These are phyloP conservation scores for Tryphoninae sp. DNA, from an alignment of 2,888 invertebrate genomes.

Conservation along the genomic window DNA sequence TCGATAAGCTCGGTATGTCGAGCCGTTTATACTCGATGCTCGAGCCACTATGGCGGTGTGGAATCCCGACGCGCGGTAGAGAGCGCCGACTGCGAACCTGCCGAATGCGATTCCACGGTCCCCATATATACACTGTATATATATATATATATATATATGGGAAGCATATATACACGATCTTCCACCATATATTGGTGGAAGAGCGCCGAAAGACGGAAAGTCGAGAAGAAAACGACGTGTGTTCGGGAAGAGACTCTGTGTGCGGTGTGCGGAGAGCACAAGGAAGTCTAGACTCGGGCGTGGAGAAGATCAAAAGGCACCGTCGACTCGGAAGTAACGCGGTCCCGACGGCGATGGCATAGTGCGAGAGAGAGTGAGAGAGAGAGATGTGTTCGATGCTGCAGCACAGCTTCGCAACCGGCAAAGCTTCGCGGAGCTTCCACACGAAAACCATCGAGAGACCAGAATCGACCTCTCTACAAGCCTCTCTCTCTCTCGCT, in stretches of 20 bases:
- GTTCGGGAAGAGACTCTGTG: conserved; percentile 15
- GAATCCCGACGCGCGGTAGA: conserved; percentile 63
- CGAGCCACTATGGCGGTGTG: background rate
- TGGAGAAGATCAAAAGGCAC: conserved; percentile 75
- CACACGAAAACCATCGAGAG: conserved; percentile 49
- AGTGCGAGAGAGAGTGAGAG: conserved; percentile 23
- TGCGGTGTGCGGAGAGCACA: conserved; percentile 51
- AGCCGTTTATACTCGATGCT: conserved; percentile 67
- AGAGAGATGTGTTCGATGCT: conserved; percentile 8
- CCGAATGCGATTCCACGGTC: conserved; percentile 9
- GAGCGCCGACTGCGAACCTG: conserved; percentile 1
- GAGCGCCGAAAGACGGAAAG: conserved; percentile 12
- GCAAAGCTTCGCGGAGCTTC: conserved; percentile 63
- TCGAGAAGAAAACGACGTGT: conserved; percentile 35
- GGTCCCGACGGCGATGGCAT: conserved; percentile 61
- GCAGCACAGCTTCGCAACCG: conserved; percentile 68
- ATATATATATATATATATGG: too few relatives aligned
- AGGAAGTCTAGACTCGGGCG: conserved; percentile 74
- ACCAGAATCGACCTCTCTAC: conserved; percentile 47
- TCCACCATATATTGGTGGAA: background rate
- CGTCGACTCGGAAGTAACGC: conserved; percentile 76
- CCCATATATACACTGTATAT: too few relatives aligned
- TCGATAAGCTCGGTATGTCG: conserved; percentile 73
- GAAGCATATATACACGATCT: too few relatives aligned
- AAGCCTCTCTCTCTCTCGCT: conserved; percentile 39